These are phyloP conservation scores for Ptychobarbus kaznakovi DNA, from an alignment of 2,797 vertebrate species.

Conservation along the genomic window DNA sequence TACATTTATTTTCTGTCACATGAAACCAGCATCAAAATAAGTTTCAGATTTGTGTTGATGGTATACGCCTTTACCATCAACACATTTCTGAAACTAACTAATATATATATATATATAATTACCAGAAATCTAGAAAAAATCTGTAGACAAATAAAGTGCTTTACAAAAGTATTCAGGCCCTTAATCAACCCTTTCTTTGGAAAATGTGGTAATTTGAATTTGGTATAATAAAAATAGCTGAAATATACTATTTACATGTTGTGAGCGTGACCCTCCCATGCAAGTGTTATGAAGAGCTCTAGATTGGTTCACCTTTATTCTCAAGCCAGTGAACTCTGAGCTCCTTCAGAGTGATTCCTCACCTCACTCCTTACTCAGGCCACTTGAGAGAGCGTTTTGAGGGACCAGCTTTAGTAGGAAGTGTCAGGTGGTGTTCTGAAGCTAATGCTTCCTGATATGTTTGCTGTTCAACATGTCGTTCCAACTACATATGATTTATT, in stretches of 20 bases:
- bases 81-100: not conserved
- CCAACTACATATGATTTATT: not conserved
- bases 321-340: not conserved
- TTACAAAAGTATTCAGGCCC: not conserved
- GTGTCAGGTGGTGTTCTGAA: not conserved
- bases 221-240: not conserved
- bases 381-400: not conserved
- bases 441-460: not conserved
- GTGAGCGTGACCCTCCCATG: not conserved
- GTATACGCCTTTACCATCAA: slow-evolving; percentile 32
- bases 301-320: slow-evolving; percentile 14
- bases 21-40: slow-evolving; percentile 26
- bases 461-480: not conserved
- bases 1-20: slow-evolving; percentile 37
- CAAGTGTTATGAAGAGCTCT: slow-evolving; percentile 6
- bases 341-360: slow-evolving; percentile 19
- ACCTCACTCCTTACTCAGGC: not conserved
- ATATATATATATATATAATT: too few species aligned
- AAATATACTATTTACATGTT: not conserved
- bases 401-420: not conserved
- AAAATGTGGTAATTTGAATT: not conserved
- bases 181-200: not conserved
- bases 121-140: not conserved
- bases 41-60: slow-evolving; percentile 39
- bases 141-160: not conserved